Conservation (phyloP, 2,888 invertebrate species). For the Sphaerophoria rueppellii region DNA sequence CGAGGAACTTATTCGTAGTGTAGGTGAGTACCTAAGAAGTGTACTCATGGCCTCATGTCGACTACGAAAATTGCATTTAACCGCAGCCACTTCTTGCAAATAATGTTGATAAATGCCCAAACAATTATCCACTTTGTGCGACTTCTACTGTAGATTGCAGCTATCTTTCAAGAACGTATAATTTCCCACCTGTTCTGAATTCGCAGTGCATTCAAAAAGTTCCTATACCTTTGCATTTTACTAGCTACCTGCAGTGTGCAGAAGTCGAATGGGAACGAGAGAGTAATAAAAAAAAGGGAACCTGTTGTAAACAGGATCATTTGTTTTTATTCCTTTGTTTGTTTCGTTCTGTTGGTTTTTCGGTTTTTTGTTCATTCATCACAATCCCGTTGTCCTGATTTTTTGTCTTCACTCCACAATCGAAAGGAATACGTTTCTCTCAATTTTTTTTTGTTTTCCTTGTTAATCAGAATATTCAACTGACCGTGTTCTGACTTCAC, state of each 20-base stretch:
- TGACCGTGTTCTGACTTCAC: constrained; percentile 49
- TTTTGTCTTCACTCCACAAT: constrained; percentile 1
- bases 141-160: constrained; percentile 46
- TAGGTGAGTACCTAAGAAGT: too few relatives aligned
- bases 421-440: neutral
- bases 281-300: constrained; percentile 19
- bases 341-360: constrained; percentile 2
- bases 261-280: constrained; percentile 10
- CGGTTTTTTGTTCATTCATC: constrained; percentile 19
- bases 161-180: constrained; percentile 32
- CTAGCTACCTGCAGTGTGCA: neutral
- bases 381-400: constrained; percentile 57
- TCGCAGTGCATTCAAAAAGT: constrained; percentile 30
- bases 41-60: too few relatives aligned
- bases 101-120: neutral
- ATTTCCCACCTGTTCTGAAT: constrained; percentile 65
- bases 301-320: constrained; percentile 62
- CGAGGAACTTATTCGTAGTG: too few relatives aligned
- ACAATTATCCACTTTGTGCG: constrained; percentile 31
- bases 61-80: neutral
- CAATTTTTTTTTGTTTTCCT: neutral
- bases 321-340: constrained; percentile 15
- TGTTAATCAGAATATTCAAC: constrained; percentile 37
- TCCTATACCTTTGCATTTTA: neutral
- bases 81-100: neutral